Evolutionary conservation across 1,140 invertebrate genomes (phyloP).

Genomic region (Meteorus sp.): DNA sequence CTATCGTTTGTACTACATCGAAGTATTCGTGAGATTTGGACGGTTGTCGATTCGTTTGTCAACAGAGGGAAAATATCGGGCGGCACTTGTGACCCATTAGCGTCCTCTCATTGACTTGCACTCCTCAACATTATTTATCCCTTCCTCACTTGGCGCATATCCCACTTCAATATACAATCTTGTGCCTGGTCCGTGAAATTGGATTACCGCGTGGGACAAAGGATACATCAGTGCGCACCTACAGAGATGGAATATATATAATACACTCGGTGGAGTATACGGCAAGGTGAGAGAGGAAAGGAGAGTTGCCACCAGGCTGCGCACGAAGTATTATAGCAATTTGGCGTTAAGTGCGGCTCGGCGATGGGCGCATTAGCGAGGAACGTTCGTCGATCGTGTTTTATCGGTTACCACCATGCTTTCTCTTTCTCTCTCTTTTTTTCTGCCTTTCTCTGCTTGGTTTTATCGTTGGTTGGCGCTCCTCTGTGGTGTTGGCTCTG

Average conservation of each 20-base stretch:
- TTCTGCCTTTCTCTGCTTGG: too few relatives aligned
- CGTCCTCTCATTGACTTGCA: too few relatives aligned
- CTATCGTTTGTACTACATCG: too few relatives aligned
- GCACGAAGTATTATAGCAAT: slow-evolving; percentile 28
- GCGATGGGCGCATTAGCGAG: slow-evolving; percentile 28
- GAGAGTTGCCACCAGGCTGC: slow-evolving; percentile 18
- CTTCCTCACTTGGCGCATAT: too few relatives aligned
- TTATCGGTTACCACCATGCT: slow-evolving; percentile 18
- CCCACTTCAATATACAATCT: neutral
- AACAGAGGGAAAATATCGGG: too few relatives aligned
- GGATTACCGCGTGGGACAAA: slow-evolving; percentile 41
- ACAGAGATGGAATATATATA: slow-evolving; percentile 16
- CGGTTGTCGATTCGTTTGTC: too few relatives aligned
- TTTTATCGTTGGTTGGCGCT: too few relatives aligned
- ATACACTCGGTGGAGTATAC: neutral
- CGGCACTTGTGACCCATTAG: too few relatives aligned
- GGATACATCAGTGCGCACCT: slow-evolving; percentile 36
- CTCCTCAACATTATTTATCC: too few relatives aligned
- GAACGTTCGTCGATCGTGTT: slow-evolving; percentile 22
- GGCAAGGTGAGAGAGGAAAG: neutral
- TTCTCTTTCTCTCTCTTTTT: neutral
- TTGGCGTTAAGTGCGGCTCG: slow-evolving; percentile 26
- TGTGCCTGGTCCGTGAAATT: slow-evolving; percentile 29
- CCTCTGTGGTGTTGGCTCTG: neutral
- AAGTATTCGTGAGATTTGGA: too few relatives aligned